Base-by-base conservation (phyloP, 2,888 invertebrate genomes). In the Platycheirus rosarum region DNA sequence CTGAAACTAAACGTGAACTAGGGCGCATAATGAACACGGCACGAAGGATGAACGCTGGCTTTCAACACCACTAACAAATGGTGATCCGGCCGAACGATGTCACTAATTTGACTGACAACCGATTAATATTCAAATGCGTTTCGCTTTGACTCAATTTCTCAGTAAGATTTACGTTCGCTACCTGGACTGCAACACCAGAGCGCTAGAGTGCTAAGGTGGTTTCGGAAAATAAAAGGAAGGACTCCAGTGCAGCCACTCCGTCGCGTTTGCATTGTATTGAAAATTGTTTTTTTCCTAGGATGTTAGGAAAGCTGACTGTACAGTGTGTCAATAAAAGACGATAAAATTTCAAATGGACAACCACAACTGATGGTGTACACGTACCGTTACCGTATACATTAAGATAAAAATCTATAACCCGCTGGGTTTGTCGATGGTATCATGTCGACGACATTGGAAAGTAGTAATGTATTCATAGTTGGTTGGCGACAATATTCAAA, bases 401-500 rank as follows among this genome's bases (percentile, higher is more conserved):
- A n/a, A 42, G 11, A 20, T n/a, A n/a, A n/a, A n/a, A n/a, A n/a
- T n/a, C n/a, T n/a, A n/a, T n/a, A n/a, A 3, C 4, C 8, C 40
- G 55, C 29, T 40, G 62, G 16, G 14, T 16, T 9, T 26, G 55
- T n/a, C 60, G 80, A 70, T 80, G 80, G 70, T 65, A 66, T 76
- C 80, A 80, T 80, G 68, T 78, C 37, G 65, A 37, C 65, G 68
- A 40, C 48, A 70, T 76, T 60, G 70, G 60, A 66, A 70, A 69
- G 76, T n/a, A n/a, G n/a, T 80, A 80, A 76, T 76, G 60, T 71
- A 80, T 76, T 80, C 80, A n/a, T n/a, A 76, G 65, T 70, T 70
- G 53, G 76, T 65, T 80, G 80, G 76, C 75, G 80, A 80, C 76
- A 66, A 70, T 80, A 76, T 76, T 79, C 75, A 79, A 75, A 75